Evolutionary conservation across 2,797 vertebrate species (phyloP).

Genomic region (Xenops minutus): DNA sequence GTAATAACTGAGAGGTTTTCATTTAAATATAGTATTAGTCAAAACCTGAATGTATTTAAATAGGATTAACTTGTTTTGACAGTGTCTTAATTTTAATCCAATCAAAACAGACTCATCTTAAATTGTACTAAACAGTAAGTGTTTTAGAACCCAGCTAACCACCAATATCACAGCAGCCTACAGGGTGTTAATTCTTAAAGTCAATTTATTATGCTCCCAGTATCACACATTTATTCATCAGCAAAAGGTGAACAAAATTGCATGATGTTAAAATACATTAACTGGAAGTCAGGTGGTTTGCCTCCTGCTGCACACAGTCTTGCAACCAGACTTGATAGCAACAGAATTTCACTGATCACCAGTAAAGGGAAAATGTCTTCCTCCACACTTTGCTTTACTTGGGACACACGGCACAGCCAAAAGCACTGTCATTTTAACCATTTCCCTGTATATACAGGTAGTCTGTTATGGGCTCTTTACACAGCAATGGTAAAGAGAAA

Average conservation of each 20-base stretch:
- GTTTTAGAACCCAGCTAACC: neutral
- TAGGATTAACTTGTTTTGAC: neutral
- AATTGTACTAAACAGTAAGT: accelerated
- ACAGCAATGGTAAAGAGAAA: neutral
- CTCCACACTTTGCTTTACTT: neutral
- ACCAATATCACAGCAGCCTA: neutral
- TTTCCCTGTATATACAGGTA: neutral
- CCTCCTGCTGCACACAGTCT: neutral
- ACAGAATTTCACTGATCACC: neutral
- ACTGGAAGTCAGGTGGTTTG: neutral
- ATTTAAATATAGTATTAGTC: neutral
- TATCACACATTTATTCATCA: neutral
- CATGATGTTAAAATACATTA: neutral
- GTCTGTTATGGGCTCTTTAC: accelerated
- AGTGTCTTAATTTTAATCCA: neutral
- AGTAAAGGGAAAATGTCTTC: too few species aligned
- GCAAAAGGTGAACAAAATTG: neutral
- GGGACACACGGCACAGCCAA: neutral
- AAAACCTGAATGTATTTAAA: neutral
- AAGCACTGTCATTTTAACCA: neutral
- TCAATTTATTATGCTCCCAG: neutral
- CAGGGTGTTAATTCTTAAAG: neutral
- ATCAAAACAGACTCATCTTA: neutral
- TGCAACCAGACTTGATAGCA: neutral
- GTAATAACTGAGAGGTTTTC: neutral